A percentile compares a stretch with the other conserved stretches of the same genome.
phyloP scores from a whole-genome alignment of 2,888 invertebrate genomes.

The Cephalotes varians region DNA sequence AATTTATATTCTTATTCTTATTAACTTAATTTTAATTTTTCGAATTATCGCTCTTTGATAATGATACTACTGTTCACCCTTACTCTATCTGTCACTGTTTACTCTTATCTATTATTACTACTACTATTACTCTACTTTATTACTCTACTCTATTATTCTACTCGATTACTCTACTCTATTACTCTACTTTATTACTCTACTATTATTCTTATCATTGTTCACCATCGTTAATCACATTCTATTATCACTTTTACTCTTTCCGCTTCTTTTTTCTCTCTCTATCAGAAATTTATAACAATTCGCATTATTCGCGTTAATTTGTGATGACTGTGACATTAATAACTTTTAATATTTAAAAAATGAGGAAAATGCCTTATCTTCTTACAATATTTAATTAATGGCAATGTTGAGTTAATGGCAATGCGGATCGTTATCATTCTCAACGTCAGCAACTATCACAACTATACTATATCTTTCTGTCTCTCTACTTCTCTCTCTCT shows the following conservation, averaged over 20 bases:
- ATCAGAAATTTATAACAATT: conserved; percentile 10
- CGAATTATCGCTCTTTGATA: neutral
- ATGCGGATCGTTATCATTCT: conserved; percentile 21
- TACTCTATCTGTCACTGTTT: conserved; percentile 5
- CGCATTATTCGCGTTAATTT: conserved; percentile 13
- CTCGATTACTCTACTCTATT: conserved; percentile 14
- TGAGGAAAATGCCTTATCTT: neutral
- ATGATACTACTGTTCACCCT: neutral
- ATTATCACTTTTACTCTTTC: conserved; percentile 38
- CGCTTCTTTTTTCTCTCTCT: conserved; percentile 49
- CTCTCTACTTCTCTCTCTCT: conserved; percentile 50
- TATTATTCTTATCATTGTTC: conserved; percentile 43
- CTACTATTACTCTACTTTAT: conserved; percentile 36
- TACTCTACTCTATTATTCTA: conserved; percentile 57
- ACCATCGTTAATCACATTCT: conserved; percentile 36
- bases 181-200: conserved; percentile 28
- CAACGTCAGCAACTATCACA: conserved; percentile 36
- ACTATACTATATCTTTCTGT: conserved; percentile 10
- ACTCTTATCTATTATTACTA: conserved; percentile 35
- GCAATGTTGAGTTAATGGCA: conserved; percentile 32
- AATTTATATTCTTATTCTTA: neutral
- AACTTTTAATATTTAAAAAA: neutral
- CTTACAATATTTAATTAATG: neutral
- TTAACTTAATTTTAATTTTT: neutral
- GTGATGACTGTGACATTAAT: neutral